These are phyloP conservation scores for Helicoverpa armigera DNA, from an alignment of 1,140 invertebrate species.

Conservation along the genomic window DNA sequence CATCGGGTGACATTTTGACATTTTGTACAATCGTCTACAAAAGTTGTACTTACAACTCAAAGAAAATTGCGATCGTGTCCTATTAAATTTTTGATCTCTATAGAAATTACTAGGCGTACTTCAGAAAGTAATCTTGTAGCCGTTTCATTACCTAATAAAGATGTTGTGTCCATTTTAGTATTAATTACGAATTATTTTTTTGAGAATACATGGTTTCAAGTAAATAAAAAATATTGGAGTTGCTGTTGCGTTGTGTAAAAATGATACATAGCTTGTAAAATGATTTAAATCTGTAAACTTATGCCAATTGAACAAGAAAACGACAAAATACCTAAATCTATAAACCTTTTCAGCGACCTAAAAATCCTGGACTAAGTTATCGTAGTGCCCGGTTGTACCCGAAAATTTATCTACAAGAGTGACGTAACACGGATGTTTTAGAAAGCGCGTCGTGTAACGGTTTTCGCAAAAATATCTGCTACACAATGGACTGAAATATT, in stretches of 20 bases:
- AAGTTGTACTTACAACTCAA: not conserved
- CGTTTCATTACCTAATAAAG: too few relatives aligned
- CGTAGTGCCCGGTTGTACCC: not conserved
- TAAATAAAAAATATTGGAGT: too few relatives aligned
- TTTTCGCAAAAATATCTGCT: constrained; percentile 45
- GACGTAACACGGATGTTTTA: constrained; percentile 18
- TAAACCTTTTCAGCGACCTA: not conserved
- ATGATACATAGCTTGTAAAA: too few relatives aligned
- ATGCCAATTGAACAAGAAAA: too few relatives aligned
- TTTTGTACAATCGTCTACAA: constrained; percentile 17
- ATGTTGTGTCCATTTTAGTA: too few relatives aligned
- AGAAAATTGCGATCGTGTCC: not conserved
- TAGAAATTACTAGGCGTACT: not conserved
- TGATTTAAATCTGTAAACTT: too few relatives aligned
- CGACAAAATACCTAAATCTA: not conserved
- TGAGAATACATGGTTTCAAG: too few relatives aligned
- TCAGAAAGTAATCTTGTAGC: not conserved
- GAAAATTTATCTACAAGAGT: not conserved
- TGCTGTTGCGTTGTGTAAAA: too few relatives aligned
- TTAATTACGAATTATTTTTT: too few relatives aligned
- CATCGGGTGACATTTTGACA: constrained; percentile 6
- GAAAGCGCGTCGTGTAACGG: not conserved
- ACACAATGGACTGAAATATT: constrained; percentile 48
- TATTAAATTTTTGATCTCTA: not conserved
- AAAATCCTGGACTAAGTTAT: not conserved